Evolutionary conservation across 2,113 vertebrate genomes (phyloP).

Genomic region (Saimiri boliviensis): DNA sequence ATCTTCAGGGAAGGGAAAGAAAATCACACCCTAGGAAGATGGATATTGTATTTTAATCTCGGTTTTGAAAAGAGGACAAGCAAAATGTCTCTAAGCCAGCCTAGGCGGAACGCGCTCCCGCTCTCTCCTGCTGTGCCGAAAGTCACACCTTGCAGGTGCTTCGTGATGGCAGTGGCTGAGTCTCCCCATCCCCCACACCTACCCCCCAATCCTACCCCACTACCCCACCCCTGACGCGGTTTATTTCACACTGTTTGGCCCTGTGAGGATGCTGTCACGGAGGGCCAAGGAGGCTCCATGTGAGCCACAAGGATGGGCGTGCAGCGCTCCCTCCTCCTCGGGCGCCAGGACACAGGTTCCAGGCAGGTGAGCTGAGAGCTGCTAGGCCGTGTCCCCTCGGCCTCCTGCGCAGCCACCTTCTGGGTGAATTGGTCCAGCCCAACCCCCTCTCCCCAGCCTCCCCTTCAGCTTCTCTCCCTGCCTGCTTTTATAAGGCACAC

Average conservation of each 20-base stretch:
- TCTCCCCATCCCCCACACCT: background rate
- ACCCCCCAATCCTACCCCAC: too few relatives aligned
- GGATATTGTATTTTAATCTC: background rate
- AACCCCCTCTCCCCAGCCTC: background rate
- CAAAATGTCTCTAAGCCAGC: accelerated
- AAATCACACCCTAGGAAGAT: background rate
- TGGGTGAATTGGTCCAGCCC: accelerated
- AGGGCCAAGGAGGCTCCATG: background rate
- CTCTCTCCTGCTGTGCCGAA: background rate
- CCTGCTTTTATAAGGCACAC: background rate
- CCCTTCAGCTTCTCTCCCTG: background rate
- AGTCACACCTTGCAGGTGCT: background rate
- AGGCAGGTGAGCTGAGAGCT: background rate
- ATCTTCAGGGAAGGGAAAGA: background rate
- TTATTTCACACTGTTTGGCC: constrained; percentile 57
- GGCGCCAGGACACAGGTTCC: background rate
- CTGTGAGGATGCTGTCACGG: accelerated
- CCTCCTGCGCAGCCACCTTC: background rate
- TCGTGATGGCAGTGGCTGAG: background rate
- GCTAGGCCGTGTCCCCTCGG: accelerated
- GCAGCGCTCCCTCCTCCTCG: accelerated
- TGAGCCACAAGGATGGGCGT: background rate
- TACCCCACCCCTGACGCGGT: background rate
- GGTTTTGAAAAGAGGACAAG: background rate
- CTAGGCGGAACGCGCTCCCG: background rate